Evolutionary conservation across 53 echinoderm and acorn worm genomes (phyloP).

Genomic region (Luidia sarsii): DNA sequence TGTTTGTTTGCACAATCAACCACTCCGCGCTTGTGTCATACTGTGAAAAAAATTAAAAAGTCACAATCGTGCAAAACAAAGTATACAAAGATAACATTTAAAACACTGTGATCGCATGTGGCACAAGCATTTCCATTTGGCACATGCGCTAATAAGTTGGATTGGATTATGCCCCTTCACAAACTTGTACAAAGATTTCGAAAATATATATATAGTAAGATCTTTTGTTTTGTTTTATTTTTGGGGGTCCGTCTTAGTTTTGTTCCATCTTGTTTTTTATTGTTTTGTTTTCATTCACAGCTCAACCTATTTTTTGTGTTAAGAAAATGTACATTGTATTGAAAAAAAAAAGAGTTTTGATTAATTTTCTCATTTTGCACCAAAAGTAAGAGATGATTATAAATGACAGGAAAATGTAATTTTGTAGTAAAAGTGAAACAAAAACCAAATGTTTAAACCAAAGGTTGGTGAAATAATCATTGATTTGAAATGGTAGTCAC

Average conservation of each 20-base stretch:
- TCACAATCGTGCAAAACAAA: constrained; percentile 17
- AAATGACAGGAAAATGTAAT: not conserved
- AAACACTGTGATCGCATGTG: constrained; percentile 39
- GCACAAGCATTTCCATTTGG: constrained; percentile 38
- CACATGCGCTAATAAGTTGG: constrained; percentile 44
- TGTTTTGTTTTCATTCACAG: constrained; percentile 37
- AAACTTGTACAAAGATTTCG: constrained; percentile 51
- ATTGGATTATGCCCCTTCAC: constrained; percentile 25
- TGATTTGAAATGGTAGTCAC: too few species aligned
- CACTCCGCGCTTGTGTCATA: constrained; percentile 28
- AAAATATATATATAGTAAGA: constrained; percentile 39
- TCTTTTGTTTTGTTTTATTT: not conserved
- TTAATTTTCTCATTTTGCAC: constrained; percentile 33
- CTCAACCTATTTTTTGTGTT: constrained; percentile 49
- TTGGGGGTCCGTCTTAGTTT: too few species aligned
- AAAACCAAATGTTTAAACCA: too few species aligned
- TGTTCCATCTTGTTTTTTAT: not conserved
- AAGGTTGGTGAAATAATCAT: too few species aligned
- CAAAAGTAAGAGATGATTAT: not conserved
- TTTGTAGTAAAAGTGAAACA: too few species aligned
- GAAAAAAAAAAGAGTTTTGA: not conserved
- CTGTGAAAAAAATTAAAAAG: constrained; percentile 24
- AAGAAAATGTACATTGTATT: constrained; percentile 42
- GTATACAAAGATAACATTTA: constrained; percentile 2
- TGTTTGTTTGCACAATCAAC: constrained; percentile 44